Evolutionary conservation across 2,888 invertebrate species (phyloP).

Genomic region (Acrobasis suavella): DNA sequence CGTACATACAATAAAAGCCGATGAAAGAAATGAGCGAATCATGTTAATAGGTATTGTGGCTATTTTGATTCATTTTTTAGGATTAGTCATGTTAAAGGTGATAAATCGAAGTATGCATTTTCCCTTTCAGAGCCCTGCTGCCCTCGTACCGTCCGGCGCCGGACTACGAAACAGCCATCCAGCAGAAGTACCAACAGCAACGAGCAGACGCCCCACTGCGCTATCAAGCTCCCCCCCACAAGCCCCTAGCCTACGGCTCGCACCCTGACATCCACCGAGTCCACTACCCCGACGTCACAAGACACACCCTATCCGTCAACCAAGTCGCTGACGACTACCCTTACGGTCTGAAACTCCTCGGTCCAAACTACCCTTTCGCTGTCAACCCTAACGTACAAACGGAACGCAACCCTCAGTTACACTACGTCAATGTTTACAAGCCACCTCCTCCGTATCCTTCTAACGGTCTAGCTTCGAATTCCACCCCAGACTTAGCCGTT

Average conservation of each 20-base stretch:
- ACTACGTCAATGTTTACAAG: conserved; percentile 87
- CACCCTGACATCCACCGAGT: conserved; percentile 88
- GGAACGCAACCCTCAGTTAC: conserved; percentile 75
- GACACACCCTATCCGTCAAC: conserved; percentile 68
- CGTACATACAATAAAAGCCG: too few species aligned
- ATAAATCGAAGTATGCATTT: too few species aligned
- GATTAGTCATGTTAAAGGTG: too few species aligned
- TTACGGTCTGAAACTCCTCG: conserved; percentile 61
- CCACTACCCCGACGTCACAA: conserved; percentile 86
- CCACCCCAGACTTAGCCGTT: conserved; percentile 91
- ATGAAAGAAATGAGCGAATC: too few species aligned
- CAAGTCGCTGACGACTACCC: conserved; percentile 62
- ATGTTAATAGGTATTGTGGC: too few species aligned
- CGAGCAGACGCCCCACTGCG: conserved; percentile 65
- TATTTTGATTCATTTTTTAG: too few species aligned
- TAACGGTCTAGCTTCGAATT: conserved; percentile 89
- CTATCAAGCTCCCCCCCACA: conserved; percentile 62
- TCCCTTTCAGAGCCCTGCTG: conserved; percentile 85
- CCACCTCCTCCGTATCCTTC: conserved; percentile 93
- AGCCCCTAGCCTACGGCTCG: conserved; percentile 84
- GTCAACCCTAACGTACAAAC: conserved; percentile 67
- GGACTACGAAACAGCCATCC: conserved; percentile 96
- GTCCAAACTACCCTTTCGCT: conserved; percentile 66
- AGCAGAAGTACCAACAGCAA: conserved; percentile 88
- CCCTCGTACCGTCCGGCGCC: conserved; percentile 95